Evolutionary conservation across 2,888 invertebrate species (phyloP), one percentile per base, ranked within the genome.

Genomic region (Nymphalis polychloros): DNA sequence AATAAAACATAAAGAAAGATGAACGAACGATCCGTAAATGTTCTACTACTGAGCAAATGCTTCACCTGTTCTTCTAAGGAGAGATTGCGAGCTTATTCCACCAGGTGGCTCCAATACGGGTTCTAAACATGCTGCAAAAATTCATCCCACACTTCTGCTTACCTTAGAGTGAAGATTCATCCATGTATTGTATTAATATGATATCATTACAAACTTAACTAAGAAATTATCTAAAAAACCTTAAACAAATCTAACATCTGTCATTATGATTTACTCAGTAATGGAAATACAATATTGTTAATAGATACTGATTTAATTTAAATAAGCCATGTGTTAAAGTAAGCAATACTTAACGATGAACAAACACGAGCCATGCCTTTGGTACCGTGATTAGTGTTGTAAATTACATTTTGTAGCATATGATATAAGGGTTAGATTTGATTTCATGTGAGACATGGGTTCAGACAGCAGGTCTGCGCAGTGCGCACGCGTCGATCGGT

Each of bases 401-500:
- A 71, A 69, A 72, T 23, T 68, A 57, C 19, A 72, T 75, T 77
- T 77, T 77, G 76, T 73, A 71, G 63, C 69, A 17, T 55, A 60
- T 68, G 67, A 65, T 67, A 70, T 77, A 78, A 79, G 77, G 77
- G 75, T 76, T 76, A 78, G 67, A 74, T 74, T 77, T 65, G 63
- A 73, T 75, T 68, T 63, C 48, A 67, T 60, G 27, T 64, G 19
- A 52, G 49, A 59, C 66, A 59, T 46, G 70, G 61, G 67, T 65
- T 75, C 70, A 73, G 71, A 77, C 75, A 71, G 71, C 73, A 71
- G 70, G 77, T 74, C 74, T 80, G 84, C 84, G 86, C 86, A 86
- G 85, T 80, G 84, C 84, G 86, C 86, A 86, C 86, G 86, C 84
- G 85, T 80, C 83, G 80, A 81, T 81, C 72, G 69, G 79, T 79